A percentile compares a stretch with the other conserved stretches of the same genome.
phyloP scores from a whole-genome alignment of 1,140 invertebrate genomes.

The Drepana arcuata region DNA sequence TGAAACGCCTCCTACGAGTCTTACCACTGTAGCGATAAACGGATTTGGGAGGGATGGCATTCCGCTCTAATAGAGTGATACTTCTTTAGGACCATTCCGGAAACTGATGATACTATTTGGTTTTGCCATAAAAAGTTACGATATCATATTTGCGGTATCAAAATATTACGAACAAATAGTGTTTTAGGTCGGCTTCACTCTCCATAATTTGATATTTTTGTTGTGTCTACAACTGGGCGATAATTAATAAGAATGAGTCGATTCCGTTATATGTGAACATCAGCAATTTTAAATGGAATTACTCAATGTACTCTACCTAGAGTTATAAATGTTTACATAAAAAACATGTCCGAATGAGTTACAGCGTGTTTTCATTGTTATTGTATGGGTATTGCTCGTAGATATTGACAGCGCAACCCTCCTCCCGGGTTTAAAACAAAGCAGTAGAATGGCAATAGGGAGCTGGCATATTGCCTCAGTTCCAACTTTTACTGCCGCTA shows the following conservation, averaged over 20 bases:
- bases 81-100: conserved; percentile 54
- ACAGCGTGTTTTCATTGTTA: too few species aligned
- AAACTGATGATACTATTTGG: conserved; percentile 62
- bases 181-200: conserved; percentile 4
- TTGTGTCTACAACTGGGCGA: too few species aligned
- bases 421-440: conserved; percentile 35
- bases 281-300: too few species aligned
- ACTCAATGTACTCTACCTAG: conserved; percentile 1
- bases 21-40: conserved; percentile 42
- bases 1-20: conserved; percentile 23
- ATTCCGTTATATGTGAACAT: too few species aligned
- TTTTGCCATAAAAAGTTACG: conserved; percentile 60
- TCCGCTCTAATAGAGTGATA: conserved; percentile 54
- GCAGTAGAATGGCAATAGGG: conserved; percentile 28
- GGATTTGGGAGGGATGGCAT: conserved; percentile 42
- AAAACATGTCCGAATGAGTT: too few species aligned
- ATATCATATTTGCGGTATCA: conserved; percentile 42
- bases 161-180: conserved; percentile 49
- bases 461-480: conserved; percentile 42
- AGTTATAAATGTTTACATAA: too few species aligned
- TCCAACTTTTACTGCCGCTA: conserved; percentile 43
- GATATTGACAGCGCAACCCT: conserved; percentile 7
- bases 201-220: conserved; percentile 11
- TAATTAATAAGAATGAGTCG: too few species aligned
- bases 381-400: too few species aligned